Conservation (phyloP, 2,888 invertebrate species). For the Ctena decussata region DNA sequence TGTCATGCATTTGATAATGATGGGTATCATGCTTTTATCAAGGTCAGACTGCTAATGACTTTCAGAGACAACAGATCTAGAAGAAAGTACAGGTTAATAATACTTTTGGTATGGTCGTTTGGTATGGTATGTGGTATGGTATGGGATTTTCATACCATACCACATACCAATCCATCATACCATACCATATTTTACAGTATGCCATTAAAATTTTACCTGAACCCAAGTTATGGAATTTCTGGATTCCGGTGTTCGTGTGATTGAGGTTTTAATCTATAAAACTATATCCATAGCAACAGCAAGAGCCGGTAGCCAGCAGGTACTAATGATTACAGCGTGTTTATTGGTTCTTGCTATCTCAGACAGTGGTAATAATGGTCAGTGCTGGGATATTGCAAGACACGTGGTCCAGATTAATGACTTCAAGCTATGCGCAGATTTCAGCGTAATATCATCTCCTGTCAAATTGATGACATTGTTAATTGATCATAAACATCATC, state of each 20-base stretch:
- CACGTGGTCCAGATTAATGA: not conserved
- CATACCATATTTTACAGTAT: not conserved
- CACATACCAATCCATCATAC: too few species aligned
- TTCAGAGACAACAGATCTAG: too few species aligned
- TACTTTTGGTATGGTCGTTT: too few species aligned
- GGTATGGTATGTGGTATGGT: too few species aligned
- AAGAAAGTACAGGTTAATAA: too few species aligned
- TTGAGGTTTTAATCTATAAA: not conserved
- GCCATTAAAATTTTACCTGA: conserved; percentile 12
- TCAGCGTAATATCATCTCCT: not conserved
- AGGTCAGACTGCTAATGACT: too few species aligned
- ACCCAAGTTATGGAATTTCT: not conserved
- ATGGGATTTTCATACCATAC: too few species aligned
- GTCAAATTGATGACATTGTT: conserved; percentile 6
- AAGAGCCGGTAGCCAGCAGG: not conserved
- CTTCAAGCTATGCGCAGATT: not conserved
- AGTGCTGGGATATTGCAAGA: not conserved
- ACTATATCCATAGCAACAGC: not conserved
- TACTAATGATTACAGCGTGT: not conserved
- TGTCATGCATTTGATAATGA: too few species aligned
- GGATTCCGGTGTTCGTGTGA: not conserved
- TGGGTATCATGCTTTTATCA: too few species aligned
- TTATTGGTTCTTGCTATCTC: not conserved
- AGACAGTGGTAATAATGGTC: not conserved
- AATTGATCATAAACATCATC: conserved; percentile 4